These are phyloP conservation scores for Nothoprocta perdicaria DNA, from an alignment of 2,113 vertebrate genomes.

Conservation along the genomic window DNA sequence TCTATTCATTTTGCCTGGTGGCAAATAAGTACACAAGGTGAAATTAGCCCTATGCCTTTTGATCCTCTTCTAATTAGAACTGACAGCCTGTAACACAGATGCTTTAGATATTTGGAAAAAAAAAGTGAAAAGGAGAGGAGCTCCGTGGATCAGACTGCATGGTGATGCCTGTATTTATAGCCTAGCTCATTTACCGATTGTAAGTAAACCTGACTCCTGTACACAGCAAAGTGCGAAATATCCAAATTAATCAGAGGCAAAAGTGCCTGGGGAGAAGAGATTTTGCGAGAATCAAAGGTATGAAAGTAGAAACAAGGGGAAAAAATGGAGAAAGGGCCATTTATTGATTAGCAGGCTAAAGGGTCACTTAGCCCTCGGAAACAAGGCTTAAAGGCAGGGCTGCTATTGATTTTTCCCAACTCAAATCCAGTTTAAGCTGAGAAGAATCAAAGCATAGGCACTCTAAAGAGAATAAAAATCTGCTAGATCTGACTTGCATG, in stretches of 20 bases:
- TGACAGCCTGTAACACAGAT: not conserved
- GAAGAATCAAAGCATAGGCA: slow-evolving; percentile 20
- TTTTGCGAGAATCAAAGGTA: slow-evolving; percentile 32
- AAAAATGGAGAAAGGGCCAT: not conserved
- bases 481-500: not conserved
- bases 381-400: slow-evolving; percentile 9
- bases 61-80: not conserved
- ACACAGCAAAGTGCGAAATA: slow-evolving; percentile 52
- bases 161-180: slow-evolving; percentile 50
- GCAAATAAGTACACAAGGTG: not conserved
- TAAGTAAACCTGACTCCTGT: slow-evolving; percentile 37
- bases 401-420: slow-evolving; percentile 36
- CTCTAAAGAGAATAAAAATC: not conserved
- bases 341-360: slow-evolving; percentile 15
- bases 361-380: not conserved
- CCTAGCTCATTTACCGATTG: not conserved
- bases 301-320: slow-evolving; percentile 6
- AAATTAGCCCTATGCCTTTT: not conserved
- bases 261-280: slow-evolving; percentile 9
- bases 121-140: not conserved
- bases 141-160: not conserved
- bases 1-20: not conserved
- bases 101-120: not conserved
- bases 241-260: slow-evolving; percentile 3
- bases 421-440: slow-evolving; percentile 7